These are phyloP conservation scores for Isotomurus palustris DNA, from an alignment of 2,888 invertebrate genomes.

Conservation along the genomic window DNA sequence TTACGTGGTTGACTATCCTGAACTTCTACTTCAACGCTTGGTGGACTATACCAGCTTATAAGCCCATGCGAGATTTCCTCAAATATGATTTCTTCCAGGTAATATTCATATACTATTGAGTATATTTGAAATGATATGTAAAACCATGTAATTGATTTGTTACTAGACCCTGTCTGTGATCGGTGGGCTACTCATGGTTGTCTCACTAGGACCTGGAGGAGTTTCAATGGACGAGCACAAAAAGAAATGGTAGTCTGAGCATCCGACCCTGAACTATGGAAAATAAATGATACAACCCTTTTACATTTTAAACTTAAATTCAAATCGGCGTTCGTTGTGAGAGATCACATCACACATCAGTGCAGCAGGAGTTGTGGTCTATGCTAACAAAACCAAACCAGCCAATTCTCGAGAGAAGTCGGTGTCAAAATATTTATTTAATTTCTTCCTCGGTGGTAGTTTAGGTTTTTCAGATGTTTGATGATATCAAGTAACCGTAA, in stretches of 20 bases:
- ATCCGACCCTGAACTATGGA: too few relatives aligned
- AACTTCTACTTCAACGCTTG: conserved; percentile 98
- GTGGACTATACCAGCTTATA: conserved; percentile 94
- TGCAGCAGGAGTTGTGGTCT: too few relatives aligned
- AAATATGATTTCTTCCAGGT: conserved; percentile 99
- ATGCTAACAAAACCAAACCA: too few relatives aligned
- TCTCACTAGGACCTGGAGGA: conserved; percentile 95
- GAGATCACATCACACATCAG: too few relatives aligned
- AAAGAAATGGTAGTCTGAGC: conserved; percentile 87
- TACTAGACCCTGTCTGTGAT: conserved; percentile 96
- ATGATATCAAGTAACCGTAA: too few relatives aligned
- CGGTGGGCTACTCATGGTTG: conserved; percentile 97
- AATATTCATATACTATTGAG: conserved; percentile 44
- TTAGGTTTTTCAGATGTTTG: too few relatives aligned
- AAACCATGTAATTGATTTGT: conserved; percentile 18
- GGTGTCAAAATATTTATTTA: too few relatives aligned
- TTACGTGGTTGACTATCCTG: conserved; percentile 76
- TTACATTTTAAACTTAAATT: too few relatives aligned
- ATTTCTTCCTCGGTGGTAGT: too few relatives aligned
- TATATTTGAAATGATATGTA: not conserved
- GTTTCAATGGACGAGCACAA: conserved; percentile 99
- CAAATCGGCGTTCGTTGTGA: too few relatives aligned
- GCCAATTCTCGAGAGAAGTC: too few relatives aligned
- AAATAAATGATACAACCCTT: too few relatives aligned
- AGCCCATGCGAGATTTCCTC: conserved; percentile 95